Percentiles rank a stretch among this genome's conserved stretches.
Evolutionary conservation across 2,797 vertebrate species (phyloP).

Genomic region (Sternarchorhynchus goeldii): DNA sequence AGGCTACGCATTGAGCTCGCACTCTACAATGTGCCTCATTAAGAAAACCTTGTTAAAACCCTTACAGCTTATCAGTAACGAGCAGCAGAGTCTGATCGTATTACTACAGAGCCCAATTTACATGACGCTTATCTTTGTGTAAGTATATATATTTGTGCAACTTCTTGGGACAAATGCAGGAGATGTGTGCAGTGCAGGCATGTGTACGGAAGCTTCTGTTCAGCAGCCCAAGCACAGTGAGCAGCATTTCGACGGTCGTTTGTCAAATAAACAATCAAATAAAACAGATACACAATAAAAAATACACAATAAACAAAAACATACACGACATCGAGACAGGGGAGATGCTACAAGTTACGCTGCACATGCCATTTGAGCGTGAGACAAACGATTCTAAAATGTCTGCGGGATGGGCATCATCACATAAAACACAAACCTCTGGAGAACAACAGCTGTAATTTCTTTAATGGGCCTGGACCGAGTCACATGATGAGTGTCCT

Average conservation of each 20-base stretch:
- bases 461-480: constrained; percentile 35
- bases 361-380: not conserved
- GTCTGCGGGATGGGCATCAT: not conserved
- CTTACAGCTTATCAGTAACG: not conserved
- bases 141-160: not conserved
- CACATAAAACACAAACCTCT: constrained; percentile 20
- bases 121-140: not conserved
- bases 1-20: not conserved
- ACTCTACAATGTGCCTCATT: not conserved
- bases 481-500: constrained; percentile 47
- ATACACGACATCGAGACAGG: not conserved
- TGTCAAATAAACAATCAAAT: not conserved
- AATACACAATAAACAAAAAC: not conserved
- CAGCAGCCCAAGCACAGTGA: too few relatives aligned
- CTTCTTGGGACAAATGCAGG: not conserved
- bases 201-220: too few relatives aligned
- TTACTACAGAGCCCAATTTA: not conserved
- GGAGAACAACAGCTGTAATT: constrained; percentile 22
- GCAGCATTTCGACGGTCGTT: not conserved
- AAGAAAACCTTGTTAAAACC: not conserved
- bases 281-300: not conserved
- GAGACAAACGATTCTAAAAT: constrained; percentile 20
- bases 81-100: not conserved
- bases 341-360: not conserved
- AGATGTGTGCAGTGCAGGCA: not conserved